These are phyloP conservation scores for Leptoteleia sp. DNA, from an alignment of 1,140 invertebrate species.

Conservation along the genomic window DNA sequence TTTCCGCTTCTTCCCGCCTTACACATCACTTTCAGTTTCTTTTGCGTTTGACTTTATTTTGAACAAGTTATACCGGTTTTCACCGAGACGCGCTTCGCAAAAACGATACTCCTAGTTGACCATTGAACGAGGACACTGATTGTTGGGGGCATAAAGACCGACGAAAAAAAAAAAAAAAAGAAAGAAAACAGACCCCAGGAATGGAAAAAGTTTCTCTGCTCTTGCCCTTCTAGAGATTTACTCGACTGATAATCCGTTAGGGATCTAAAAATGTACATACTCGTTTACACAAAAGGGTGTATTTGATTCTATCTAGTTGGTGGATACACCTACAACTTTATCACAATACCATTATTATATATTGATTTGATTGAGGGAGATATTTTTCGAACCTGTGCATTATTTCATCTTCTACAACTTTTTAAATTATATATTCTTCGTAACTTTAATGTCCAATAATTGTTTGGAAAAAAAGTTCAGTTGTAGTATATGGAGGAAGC, in stretches of 20 bases:
- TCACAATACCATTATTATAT: too few relatives aligned
- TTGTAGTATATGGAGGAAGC: too few relatives aligned
- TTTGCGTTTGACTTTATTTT: conserved; percentile 47
- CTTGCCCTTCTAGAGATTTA: conserved; percentile 65
- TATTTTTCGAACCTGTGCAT: too few relatives aligned
- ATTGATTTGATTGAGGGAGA: too few relatives aligned
- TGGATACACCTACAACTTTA: conserved; percentile 7
- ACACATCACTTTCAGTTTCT: conserved; percentile 48
- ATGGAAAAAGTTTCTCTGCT: conserved; percentile 53
- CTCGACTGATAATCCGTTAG: conserved; percentile 66
- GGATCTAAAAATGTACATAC: conserved; percentile 5
- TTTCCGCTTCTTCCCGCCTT: conserved; percentile 32
- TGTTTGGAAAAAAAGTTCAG: too few relatives aligned
- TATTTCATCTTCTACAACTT: too few relatives aligned
- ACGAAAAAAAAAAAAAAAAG: conserved; percentile 16
- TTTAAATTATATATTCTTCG: too few relatives aligned
- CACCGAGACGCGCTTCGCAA: conserved; percentile 55
- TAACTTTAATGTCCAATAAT: too few relatives aligned
- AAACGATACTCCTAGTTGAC: conserved; percentile 44
- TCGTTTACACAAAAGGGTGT: conserved; percentile 8
- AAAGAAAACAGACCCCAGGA: too few relatives aligned
- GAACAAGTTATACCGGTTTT: conserved; percentile 74
- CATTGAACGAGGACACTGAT: conserved; percentile 23
- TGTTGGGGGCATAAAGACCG: conserved; percentile 10
- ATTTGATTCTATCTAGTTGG: conserved; percentile 1